phyloP scores from a whole-genome alignment of 2,113 vertebrate species.

The Leptodactylus fuscus region DNA sequence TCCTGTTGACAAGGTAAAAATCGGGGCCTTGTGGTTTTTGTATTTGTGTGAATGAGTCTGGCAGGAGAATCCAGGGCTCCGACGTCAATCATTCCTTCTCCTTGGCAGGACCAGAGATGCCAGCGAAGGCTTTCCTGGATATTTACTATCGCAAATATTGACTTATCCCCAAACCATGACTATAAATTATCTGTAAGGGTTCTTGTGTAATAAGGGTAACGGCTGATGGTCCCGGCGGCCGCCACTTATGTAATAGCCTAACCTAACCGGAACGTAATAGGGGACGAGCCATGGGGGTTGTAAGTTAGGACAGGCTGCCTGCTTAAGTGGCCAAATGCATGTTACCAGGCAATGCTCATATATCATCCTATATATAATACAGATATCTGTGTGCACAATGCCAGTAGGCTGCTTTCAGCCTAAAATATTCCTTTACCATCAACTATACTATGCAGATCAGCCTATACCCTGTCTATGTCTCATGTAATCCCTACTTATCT shows the following conservation, averaged over 20 bases:
- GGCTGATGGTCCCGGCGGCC: background rate
- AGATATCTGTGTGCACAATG: background rate
- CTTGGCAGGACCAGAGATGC: background rate
- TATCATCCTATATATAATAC: too few relatives aligned
- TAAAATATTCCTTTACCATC: too few relatives aligned
- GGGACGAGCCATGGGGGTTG: background rate
- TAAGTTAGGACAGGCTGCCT: background rate
- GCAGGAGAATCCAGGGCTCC: background rate
- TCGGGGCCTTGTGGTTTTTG: too few relatives aligned
- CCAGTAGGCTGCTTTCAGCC: background rate
- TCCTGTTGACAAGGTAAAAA: too few relatives aligned
- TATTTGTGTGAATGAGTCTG: conserved; percentile 11
- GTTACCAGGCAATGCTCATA: too few relatives aligned
- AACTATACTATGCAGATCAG: too few relatives aligned
- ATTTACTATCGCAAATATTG: background rate
- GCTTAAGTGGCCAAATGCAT: background rate
- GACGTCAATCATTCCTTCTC: background rate
- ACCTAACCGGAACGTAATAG: background rate
- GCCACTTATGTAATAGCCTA: background rate
- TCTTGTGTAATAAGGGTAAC: background rate
- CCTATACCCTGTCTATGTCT: too few relatives aligned
- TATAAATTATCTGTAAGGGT: background rate
- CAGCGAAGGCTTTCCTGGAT: too few relatives aligned
- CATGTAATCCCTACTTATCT: too few relatives aligned
- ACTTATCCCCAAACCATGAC: background rate